A percentile compares a stretch with the other conserved stretches of the same genome.
Evolutionary conservation across 2,113 vertebrate species (phyloP).

Genomic region (Deroptyus accipitrinus): DNA sequence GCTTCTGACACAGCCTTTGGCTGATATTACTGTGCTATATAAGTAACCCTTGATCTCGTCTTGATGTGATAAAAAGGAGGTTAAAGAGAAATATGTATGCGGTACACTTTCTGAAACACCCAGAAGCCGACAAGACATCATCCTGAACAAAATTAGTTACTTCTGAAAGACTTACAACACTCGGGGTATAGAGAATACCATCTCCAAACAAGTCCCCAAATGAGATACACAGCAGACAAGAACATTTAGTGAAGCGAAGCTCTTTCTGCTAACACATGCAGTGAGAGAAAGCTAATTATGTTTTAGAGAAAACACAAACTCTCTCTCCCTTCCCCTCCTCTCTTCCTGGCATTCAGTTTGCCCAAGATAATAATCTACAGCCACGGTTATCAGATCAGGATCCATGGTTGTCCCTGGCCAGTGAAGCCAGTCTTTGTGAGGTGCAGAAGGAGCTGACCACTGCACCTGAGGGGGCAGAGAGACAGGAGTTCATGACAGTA

Average conservation of each 20-base stretch:
- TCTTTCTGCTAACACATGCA: not conserved
- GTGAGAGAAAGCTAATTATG: not conserved
- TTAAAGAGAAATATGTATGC: constrained; percentile 48
- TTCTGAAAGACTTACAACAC: not conserved
- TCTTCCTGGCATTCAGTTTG: not conserved
- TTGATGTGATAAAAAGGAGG: constrained; percentile 21
- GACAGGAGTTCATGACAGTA: accelerated
- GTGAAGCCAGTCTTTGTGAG: not conserved
- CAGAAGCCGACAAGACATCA: not conserved
- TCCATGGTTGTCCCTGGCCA: not conserved
- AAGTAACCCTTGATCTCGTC: constrained; percentile 47
- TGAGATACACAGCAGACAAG: not conserved
- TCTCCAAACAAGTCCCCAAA: not conserved
- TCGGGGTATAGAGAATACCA: not conserved
- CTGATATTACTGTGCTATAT: constrained; percentile 44
- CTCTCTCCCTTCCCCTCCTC: not conserved
- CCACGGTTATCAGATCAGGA: not conserved
- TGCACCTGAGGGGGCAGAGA: not conserved
- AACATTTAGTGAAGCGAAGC: not conserved
- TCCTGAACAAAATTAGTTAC: not conserved
- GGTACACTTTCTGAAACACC: not conserved
- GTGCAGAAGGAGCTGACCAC: not conserved
- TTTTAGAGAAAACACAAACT: not conserved
- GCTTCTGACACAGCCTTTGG: constrained; percentile 44
- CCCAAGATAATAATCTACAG: not conserved